These are phyloP conservation scores for Brevimyrus niger DNA, from an alignment of 2,113 vertebrate species.

Conservation along the genomic window DNA sequence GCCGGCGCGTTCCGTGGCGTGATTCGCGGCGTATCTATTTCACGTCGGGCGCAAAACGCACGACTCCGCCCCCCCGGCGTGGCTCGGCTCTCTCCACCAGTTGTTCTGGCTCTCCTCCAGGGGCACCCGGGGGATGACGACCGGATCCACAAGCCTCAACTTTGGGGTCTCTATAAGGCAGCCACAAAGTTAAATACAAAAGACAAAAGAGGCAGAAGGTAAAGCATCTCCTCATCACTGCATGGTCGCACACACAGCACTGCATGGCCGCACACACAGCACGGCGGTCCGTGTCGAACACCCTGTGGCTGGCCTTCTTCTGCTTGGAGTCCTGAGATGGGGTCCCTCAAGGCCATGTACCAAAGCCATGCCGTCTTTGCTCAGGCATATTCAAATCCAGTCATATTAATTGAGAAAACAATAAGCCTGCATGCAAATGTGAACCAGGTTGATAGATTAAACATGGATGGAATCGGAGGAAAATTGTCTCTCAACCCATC, in stretches of 20 bases:
- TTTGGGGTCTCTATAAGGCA: conserved; percentile 60
- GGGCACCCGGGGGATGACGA: conserved; percentile 65
- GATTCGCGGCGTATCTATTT: conserved; percentile 38
- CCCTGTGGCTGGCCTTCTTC: conserved; percentile 38
- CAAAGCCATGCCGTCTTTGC: neutral
- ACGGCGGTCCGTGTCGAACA: conserved; percentile 36
- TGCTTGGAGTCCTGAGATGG: neutral
- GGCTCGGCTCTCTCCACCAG: conserved; percentile 52
- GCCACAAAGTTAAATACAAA: conserved; percentile 47
- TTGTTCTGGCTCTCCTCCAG: conserved; percentile 60
- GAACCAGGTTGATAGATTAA: neutral
- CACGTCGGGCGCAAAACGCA: conserved; percentile 60
- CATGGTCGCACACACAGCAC: conserved; percentile 20
- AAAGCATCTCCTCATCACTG: conserved; percentile 37
- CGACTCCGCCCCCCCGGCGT: conserved; percentile 48
- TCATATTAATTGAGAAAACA: neutral
- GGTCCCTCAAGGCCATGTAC: neutral
- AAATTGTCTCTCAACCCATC: neutral
- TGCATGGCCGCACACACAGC: conserved; percentile 20
- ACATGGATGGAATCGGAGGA: neutral
- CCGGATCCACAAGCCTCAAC: conserved; percentile 58
- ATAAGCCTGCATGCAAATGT: neutral
- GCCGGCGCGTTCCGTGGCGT: neutral
- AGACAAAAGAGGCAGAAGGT: conserved; percentile 44
- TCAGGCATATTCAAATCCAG: neutral